phyloP scores from a whole-genome alignment of 2,797 vertebrate genomes.

The Acanthurus lineatus region DNA sequence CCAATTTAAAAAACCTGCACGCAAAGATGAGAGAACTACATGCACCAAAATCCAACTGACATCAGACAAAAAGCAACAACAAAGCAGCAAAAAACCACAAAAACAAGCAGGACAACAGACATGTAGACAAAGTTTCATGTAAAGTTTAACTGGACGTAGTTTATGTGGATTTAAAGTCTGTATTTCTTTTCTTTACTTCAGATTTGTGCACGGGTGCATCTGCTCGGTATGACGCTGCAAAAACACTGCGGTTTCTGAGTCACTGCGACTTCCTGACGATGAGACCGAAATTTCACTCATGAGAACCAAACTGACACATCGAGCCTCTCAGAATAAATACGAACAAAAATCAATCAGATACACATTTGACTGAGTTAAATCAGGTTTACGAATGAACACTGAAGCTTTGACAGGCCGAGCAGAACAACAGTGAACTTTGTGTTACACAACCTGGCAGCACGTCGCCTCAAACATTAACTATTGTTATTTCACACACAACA shows the following conservation, averaged over 20 bases:
- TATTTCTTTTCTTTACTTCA: no score
- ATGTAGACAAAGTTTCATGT: no score
- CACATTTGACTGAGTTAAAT: background rate
- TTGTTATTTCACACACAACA: background rate
- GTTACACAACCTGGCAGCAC: background rate
- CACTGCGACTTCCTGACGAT: no score
- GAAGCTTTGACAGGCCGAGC: background rate
- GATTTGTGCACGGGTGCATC: no score
- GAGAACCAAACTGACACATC: background rate
- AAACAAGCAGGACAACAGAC: no score
- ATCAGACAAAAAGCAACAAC: background rate
- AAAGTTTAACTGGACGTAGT: no score
- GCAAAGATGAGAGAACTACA: background rate
- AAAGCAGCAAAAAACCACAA: background rate
- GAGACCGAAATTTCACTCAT: background rate
- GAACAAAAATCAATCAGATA: no score
- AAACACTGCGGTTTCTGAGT: no score
- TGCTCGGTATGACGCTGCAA: no score
- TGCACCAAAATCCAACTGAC: background rate
- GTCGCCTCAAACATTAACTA: background rate
- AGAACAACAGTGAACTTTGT: background rate
- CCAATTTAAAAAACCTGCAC: no score
- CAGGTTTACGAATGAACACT: background rate
- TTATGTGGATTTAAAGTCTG: no score
- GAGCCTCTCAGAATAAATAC: no score